phyloP scores from a whole-genome alignment of 2,113 vertebrate species.

The Trogon surrucura region DNA sequence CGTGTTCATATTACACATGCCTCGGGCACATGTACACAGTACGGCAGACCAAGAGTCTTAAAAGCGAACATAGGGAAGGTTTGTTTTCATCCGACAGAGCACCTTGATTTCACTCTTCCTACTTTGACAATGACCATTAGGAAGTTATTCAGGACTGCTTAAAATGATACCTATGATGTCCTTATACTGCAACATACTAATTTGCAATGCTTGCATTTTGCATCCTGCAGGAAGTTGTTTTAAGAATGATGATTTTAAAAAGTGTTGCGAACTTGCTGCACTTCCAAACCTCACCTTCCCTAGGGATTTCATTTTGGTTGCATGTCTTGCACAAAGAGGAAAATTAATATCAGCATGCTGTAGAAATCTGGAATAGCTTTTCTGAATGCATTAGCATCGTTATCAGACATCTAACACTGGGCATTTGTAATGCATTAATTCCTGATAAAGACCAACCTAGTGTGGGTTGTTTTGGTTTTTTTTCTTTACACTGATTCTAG shows the following conservation, averaged over 20 bases:
- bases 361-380: not conserved
- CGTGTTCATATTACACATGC: rapidly evolving
- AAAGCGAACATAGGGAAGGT: not conserved
- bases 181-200: not conserved
- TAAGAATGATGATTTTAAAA: not conserved
- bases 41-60: not conserved
- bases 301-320: not conserved
- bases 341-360: not conserved
- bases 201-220: not conserved
- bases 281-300: not conserved
- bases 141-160: not conserved
- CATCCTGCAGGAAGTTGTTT: not conserved
- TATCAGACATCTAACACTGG: not conserved
- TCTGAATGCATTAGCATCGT: not conserved
- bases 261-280: not conserved
- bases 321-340: not conserved
- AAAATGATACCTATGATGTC: not conserved
- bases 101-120: not conserved
- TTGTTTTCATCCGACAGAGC: not conserved
- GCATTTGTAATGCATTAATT: not conserved
- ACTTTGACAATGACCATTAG: not conserved
- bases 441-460: not conserved
- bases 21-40: rapidly evolving
- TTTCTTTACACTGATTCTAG: not conserved
- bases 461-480: not conserved